Evolutionary conservation across 2,797 vertebrate species (phyloP), one percentile per base, ranked within the genome.

Genomic region (Podarcis siculus): DNA sequence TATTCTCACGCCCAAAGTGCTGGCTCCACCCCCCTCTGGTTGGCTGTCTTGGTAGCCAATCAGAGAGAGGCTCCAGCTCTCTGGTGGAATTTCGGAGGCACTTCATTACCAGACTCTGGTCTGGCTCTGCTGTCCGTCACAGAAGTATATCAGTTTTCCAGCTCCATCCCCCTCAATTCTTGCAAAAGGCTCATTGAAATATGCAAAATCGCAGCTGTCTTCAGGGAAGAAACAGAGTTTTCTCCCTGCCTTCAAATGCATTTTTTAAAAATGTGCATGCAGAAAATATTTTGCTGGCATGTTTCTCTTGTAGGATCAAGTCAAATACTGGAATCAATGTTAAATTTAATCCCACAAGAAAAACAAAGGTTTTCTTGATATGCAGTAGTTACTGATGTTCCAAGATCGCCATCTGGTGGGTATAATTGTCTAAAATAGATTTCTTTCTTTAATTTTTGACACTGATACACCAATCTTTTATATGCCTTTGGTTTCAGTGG

Each of bases 401-500:
- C 89, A 94, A 90, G 76, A 80, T 94, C 92, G 67, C 96, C 96
- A 95, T 93, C 95, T 96, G 88, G 85, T 89, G 49, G 87, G 42
- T 35, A 1, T 90, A 58, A 69, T 37, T 76, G 39, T 55, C 45
- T 1, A 15, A 23, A 19, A 17, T 71, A 42, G 42, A 77, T 81
- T 49, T 67, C 1, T 72, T 79, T 42, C 67, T 23, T 80, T n/a
- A 61, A 42, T 45, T 61, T 81, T 45, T 73, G 27, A 73, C 19
- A 32, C 19, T 32, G n/a, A 1, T 71, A 67, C 17, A 30, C 17
- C 66, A 30, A 23, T 42, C 6, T 32, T 77, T 30, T 23, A 8
- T 67, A 27, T 55, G 32, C 30, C 32, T 61, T 21, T 64, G 12
- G 25, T 64, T 76, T 64, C 15, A 49, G 3, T 39, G 42, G 64